These are phyloP conservation scores for Zaprionus davidi DNA, from an alignment of 1,140 invertebrate genomes.

Conservation along the genomic window DNA sequence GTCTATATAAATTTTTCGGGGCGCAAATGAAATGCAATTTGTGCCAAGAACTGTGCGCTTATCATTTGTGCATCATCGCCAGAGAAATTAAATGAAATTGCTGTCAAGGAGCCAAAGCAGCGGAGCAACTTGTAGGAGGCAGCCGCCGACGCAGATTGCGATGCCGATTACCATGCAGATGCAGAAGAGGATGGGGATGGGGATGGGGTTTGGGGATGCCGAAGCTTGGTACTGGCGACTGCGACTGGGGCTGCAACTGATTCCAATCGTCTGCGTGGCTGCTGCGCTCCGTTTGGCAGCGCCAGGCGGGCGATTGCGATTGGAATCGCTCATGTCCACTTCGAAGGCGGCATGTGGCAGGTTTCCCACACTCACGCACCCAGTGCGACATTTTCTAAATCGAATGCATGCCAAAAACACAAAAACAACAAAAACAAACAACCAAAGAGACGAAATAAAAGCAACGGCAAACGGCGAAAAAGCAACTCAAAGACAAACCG, in stretches of 20 bases:
- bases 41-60: conserved; percentile 55
- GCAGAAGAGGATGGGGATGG: conserved; percentile 6
- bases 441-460: conserved; percentile 11
- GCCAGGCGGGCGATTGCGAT: conserved; percentile 55
- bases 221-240: background rate
- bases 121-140: conserved; percentile 71
- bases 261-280: conserved; percentile 76
- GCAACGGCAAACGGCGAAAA: conserved; percentile 25
- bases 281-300: conserved; percentile 79
- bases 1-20: conserved; percentile 48
- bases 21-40: conserved; percentile 78
- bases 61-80: conserved; percentile 66
- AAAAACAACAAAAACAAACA: background rate
- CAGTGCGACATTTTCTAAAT: conserved; percentile 59
- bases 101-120: conserved; percentile 65
- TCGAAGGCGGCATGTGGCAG: conserved; percentile 3
- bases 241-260: conserved; percentile 33
- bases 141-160: conserved; percentile 35
- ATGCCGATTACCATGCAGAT: background rate
- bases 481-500: conserved; percentile 77
- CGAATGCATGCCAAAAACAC: conserved; percentile 70
- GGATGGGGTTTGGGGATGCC: background rate
- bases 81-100: conserved; percentile 77
- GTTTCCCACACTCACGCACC: conserved; percentile 77
- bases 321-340: conserved; percentile 59